Evolutionary conservation across 2,113 vertebrate species (phyloP).

Genomic region (Labeo catla): DNA sequence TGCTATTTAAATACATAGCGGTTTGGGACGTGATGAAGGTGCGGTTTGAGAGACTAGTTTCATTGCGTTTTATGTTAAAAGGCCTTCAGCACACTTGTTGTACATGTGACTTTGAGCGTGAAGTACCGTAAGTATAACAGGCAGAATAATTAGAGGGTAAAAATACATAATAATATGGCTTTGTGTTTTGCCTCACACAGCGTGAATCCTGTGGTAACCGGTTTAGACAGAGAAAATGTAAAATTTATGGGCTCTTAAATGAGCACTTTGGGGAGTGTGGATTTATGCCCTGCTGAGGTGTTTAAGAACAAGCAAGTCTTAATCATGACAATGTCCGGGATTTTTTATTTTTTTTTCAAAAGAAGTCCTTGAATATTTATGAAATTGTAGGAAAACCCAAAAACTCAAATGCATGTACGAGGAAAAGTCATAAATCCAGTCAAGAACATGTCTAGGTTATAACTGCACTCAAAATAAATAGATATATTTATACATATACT

Average conservation of each 20-base stretch:
- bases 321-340: slow-evolving; percentile 54
- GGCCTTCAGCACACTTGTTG: background rate
- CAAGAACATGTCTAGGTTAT: background rate
- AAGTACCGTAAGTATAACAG: slow-evolving; percentile 45
- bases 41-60: background rate
- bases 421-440: background rate
- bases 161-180: slow-evolving; percentile 61
- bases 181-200: slow-evolving; percentile 58
- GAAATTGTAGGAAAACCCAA: slow-evolving; percentile 30
- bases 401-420: background rate
- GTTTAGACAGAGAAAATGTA: slow-evolving; percentile 64
- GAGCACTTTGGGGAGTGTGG: slow-evolving; percentile 59
- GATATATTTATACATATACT: background rate
- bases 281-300: slow-evolving; percentile 64
- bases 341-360: slow-evolving; percentile 45
- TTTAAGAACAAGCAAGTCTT: slow-evolving; percentile 64
- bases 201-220: slow-evolving; percentile 58
- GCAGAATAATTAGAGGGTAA: slow-evolving; percentile 61
- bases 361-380: slow-evolving; percentile 66
- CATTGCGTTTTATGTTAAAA: background rate
- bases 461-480: background rate
- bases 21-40: background rate
- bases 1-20: background rate
- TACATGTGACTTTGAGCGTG: slow-evolving; percentile 39
- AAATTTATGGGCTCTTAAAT: slow-evolving; percentile 67